Evolutionary conservation across 2,888 invertebrate genomes (phyloP), one percentile per base, ranked within the genome.

Genomic region (Myopa tessellatipennis): DNA sequence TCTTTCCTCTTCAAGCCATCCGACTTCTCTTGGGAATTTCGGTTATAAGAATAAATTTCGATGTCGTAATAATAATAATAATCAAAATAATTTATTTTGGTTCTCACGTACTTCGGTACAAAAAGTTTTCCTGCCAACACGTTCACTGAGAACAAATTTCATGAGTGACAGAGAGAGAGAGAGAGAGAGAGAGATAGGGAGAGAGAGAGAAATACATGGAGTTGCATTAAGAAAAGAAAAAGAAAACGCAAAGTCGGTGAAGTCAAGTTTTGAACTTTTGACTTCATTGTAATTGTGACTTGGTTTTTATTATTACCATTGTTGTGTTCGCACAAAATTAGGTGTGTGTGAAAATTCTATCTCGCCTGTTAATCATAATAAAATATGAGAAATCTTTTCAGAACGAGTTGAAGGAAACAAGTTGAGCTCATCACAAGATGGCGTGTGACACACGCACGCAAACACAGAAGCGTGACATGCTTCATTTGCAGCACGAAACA

Each of bases 331-430:
- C 34, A 58, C 58, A n/a, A 61, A 61, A 61, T 61, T 61, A 61
- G 34, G 14, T 61, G 26, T 8, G 8, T 61, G 61, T 18, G 61
- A 61, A n/a, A 65, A 36, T 38, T 34, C 38, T 12, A 14, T 38
- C 65, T 38, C 36, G 10, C 38, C 14, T 52, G 14, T 34, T 69
- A 12, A 52, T 69, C 50, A 50, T 69, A 69, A 45, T 50, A 52
- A 52, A 69, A 69, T 69, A 69, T 50, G 69, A 69, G 52, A 69
- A 69, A 38, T 40, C n/a, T 18, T 38, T 55, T 58, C 61, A 55
- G 60, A 52, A 77, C 74, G 74, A 74, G 74, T 38, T 61, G 58
- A 52, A 38, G 40, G 70, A 74, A 74, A 69, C 73, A 52, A 65
- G 65, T 65, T 36, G 14, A 65, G 38, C 63, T 26, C n/a, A 18